phyloP scores from a whole-genome alignment of 2,888 invertebrate genomes.

The Diabrotica balteata region DNA sequence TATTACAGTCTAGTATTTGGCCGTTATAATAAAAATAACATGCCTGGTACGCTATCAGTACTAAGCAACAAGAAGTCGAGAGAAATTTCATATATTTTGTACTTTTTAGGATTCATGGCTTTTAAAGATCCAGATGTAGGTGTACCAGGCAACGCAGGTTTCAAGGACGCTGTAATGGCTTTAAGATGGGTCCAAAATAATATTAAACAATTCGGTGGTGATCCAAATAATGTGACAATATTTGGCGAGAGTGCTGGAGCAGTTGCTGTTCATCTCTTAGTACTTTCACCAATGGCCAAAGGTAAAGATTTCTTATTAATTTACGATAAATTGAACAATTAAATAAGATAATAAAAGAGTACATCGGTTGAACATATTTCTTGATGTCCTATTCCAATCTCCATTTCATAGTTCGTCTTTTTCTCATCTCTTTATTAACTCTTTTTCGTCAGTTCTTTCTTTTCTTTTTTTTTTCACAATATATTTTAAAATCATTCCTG shows the following conservation, averaged over 20 bases:
- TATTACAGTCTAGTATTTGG: too few species aligned
- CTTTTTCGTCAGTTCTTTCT: too few species aligned
- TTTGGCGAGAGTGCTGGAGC: conserved; percentile 65
- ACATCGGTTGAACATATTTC: not conserved
- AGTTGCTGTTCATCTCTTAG: conserved; percentile 61
- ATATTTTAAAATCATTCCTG: too few species aligned
- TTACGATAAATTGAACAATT: too few species aligned
- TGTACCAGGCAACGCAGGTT: conserved; percentile 64
- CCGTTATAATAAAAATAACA: too few species aligned
- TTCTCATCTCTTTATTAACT: too few species aligned
- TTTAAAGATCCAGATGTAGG: conserved; percentile 60
- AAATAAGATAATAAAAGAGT: not conserved
- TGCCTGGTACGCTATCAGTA: too few species aligned
- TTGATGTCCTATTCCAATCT: not conserved
- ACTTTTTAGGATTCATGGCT: conserved; percentile 60
- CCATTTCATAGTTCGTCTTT: not conserved
- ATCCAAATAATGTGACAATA: conserved; percentile 58
- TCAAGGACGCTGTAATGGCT: conserved; percentile 64
- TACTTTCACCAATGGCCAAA: conserved; percentile 61
- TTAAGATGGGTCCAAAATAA: conserved; percentile 64
- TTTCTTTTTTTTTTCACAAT: too few species aligned
- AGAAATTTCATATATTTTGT: too few species aligned
- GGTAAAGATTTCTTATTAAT: conserved; percentile 39
- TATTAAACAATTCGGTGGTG: conserved; percentile 52
- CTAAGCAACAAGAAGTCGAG: too few species aligned